Evolutionary conservation across 2,113 vertebrate genomes (phyloP).

Genomic region (Chaetodon auriga): DNA sequence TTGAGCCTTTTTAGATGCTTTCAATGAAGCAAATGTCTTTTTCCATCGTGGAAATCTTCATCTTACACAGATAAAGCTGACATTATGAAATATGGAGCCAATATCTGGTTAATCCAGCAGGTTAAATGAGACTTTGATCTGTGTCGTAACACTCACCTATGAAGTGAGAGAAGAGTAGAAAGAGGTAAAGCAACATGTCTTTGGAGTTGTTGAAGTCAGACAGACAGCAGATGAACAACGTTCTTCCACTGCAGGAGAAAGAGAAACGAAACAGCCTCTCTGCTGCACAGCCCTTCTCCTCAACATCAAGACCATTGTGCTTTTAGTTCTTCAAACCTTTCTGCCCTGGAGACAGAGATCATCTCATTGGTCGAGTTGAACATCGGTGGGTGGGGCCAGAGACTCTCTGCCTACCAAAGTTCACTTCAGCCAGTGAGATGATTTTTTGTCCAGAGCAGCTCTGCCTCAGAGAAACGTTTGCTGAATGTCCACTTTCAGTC

Average conservation of each 20-base stretch:
- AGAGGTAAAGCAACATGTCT: slow-evolving; percentile 2
- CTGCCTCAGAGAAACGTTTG: neutral
- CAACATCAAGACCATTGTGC: slow-evolving; percentile 5
- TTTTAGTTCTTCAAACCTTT: slow-evolving; percentile 23
- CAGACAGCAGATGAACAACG: neutral
- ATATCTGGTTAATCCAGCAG: neutral
- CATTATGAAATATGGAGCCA: neutral
- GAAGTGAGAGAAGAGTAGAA: neutral
- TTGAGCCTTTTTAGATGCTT: neutral
- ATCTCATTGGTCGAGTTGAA: neutral
- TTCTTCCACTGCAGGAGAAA: neutral
- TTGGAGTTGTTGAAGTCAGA: neutral
- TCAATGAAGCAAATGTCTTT: neutral
- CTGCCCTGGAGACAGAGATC: neutral
- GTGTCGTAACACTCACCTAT: neutral
- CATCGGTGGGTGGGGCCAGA: neutral
- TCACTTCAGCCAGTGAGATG: neutral
- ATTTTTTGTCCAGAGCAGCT: neutral
- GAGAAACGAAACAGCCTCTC: neutral
- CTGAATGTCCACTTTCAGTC: neutral
- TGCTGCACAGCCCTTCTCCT: slow-evolving; percentile 10
- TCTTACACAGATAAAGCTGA: neutral
- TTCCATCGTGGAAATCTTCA: neutral
- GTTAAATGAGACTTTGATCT: neutral
- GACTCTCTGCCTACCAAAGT: neutral